phyloP scores from a whole-genome alignment of 92 coral and sea anemone genomes.

The Heliopora coerulea region DNA sequence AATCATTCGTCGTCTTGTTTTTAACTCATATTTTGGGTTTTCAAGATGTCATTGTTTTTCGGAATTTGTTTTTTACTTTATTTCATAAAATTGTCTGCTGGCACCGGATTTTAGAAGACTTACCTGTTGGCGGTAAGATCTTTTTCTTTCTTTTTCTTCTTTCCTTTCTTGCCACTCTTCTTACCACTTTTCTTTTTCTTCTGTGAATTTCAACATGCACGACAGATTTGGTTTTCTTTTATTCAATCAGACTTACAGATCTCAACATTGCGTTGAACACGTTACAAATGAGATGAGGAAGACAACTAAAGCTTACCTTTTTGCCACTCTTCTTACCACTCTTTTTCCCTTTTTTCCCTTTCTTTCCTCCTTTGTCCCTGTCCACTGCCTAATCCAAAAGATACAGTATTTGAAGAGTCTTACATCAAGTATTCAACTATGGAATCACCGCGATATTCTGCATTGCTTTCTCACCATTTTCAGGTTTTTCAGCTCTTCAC shows the following conservation, averaged over 20 bases:
- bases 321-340: constrained; percentile 90
- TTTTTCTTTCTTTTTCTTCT: constrained; percentile 97
- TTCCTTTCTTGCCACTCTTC: constrained; percentile 98
- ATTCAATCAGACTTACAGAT: no score
- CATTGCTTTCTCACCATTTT: constrained; percentile 65
- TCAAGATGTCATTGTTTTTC: no score
- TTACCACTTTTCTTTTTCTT: constrained; percentile 96
- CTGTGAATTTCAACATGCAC: constrained; percentile 43
- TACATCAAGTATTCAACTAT: no score
- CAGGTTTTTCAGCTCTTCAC: constrained; percentile 89
- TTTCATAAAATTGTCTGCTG: no score
- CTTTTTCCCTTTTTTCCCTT: constrained; percentile 98
- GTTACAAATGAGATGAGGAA: background rate
- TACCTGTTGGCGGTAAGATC: constrained; percentile 96
- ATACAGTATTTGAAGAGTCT: background rate
- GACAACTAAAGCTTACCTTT: constrained; percentile 68
- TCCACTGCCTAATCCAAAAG: constrained; percentile 74
- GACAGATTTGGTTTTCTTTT: no score
- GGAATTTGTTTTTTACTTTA: no score
- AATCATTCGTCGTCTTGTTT: no score
- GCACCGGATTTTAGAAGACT: no score
- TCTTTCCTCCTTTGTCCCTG: constrained; percentile 94
- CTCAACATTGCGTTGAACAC: background rate
- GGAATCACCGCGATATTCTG: no score
- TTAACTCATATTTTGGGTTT: no score